A percentile compares a stretch with the other conserved stretches of the same genome.
Conservation (phyloP, 2,113 vertebrate genomes). For the Onychostoma macrolepis region DNA sequence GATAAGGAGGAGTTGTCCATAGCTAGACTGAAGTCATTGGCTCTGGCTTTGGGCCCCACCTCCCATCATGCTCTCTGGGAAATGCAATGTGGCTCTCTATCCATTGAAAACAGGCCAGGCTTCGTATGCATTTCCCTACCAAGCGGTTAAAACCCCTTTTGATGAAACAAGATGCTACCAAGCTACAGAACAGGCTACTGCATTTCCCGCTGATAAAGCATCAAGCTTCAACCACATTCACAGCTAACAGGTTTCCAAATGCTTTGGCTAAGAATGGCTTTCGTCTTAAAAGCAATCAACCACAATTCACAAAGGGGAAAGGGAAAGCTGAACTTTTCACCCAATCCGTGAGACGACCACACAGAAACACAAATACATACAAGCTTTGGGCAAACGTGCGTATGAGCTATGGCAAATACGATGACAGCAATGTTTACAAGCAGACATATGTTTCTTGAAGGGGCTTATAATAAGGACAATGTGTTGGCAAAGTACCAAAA, state of each 20-base stretch:
- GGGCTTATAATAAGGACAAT: background rate
- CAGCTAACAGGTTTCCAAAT: constrained; percentile 64
- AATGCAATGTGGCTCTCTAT: constrained; percentile 68
- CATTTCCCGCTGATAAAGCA: constrained; percentile 66
- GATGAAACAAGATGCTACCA: constrained; percentile 71
- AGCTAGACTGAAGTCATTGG: constrained; percentile 30
- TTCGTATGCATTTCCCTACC: constrained; percentile 67
- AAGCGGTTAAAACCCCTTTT: constrained; percentile 74
- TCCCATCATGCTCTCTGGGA: constrained; percentile 65
- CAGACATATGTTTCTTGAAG: background rate
- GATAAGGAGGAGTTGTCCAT: constrained; percentile 65
- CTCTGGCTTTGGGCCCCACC: constrained; percentile 56
- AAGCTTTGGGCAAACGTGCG: background rate
- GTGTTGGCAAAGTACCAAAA: background rate
- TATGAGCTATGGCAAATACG: background rate
- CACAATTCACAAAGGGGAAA: constrained; percentile 73
- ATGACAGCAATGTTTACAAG: background rate
- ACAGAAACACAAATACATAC: constrained; percentile 43
- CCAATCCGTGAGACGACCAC: constrained; percentile 65
- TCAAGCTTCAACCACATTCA: constrained; percentile 62
- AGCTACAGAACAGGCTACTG: constrained; percentile 69
- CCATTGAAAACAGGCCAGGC: constrained; percentile 63
- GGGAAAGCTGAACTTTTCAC: constrained; percentile 74
- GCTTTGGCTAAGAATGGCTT: constrained; percentile 68
- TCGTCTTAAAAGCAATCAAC: constrained; percentile 77